Base-by-base conservation (phyloP, 2,113 vertebrate genomes). In the Sinocyclocheilus maitianheensis region DNA sequence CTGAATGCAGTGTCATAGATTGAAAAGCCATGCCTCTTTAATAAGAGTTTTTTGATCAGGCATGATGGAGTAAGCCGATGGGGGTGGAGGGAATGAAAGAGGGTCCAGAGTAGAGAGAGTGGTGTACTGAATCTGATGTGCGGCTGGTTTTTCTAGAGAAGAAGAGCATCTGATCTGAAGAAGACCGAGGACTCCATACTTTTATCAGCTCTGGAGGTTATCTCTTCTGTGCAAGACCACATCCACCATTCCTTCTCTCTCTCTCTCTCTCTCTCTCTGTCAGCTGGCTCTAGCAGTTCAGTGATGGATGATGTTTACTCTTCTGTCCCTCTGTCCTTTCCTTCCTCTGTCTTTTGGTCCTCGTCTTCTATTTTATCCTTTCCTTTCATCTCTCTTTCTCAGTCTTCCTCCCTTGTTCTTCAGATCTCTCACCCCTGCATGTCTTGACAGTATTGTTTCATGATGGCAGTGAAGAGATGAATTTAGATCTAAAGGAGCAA, bases 251-350 rank as follows among this genome's bases (percentile, higher is more conserved):
- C 18, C 34, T 43, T 72, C 40, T 43, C 46, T 62, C 72, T 77
- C 75, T 55, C 12, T 77, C 77, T 62, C 3, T 51, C 43, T 58
- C 63, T 67, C 8, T 48, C 26, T 53, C 74, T 84, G 81, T 84
- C 83, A 87, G 82, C 37, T 67, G 81, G 48, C 43, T 79, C 72
- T 37, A 81, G 81, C 75, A 75, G 18, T 72, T 89, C 81, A 86
- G 85, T 94, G 92, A 94, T 94, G 88, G 90, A 94, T 94, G 86
- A 84, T 93, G 89, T 92, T 92, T 93, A 91, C 89, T 86, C 53
- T 67, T 3, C 20, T 81, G 58, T 78, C 75, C 72, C 60, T 74
- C 30, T 76, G 69, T 63, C 86, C 34, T 72, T 34, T 83, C 43
- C 14, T 51, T 43, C 72, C 60, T 74, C 30, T 80, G 85, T 71